Evolutionary conservation across 2,888 invertebrate species (phyloP).

Genomic region (Venusia cambrica): DNA sequence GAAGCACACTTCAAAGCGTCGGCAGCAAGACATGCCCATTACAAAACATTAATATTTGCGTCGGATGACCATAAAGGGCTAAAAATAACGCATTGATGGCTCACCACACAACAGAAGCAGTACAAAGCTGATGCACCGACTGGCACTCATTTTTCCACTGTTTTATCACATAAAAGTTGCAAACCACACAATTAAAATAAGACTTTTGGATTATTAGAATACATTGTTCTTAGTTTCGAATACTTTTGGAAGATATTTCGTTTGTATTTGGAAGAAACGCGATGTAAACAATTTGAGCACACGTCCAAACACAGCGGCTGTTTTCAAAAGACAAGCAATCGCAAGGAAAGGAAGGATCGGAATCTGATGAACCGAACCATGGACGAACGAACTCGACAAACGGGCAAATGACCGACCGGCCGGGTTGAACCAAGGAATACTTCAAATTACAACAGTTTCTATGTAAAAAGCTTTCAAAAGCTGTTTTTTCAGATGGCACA

Average conservation of each 20-base stretch:
- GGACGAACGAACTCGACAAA: neutral
- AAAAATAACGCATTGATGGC: conserved; percentile 52
- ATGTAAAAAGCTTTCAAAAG: conserved; percentile 42
- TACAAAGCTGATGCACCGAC: conserved; percentile 39
- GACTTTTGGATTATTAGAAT: conserved; percentile 24
- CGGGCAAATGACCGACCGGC: conserved; percentile 29
- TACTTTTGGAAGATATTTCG: conserved; percentile 41
- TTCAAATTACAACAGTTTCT: conserved; percentile 11
- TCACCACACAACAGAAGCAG: conserved; percentile 67
- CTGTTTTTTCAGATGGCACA: conserved; percentile 28
- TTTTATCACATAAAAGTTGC: conserved; percentile 43
- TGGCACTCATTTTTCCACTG: conserved; percentile 59
- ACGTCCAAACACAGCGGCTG: conserved; percentile 37
- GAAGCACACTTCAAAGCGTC: conserved; percentile 38
- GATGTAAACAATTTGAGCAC: conserved; percentile 41
- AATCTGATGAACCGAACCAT: conserved; percentile 10
- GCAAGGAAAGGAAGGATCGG: too few species aligned
- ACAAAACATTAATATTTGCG: conserved; percentile 61
- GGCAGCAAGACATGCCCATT: conserved; percentile 41
- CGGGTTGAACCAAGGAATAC: conserved; percentile 21
- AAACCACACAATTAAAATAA: conserved; percentile 24
- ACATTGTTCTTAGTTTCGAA: conserved; percentile 47
- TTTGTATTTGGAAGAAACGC: conserved; percentile 38
- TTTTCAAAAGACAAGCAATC: conserved; percentile 42
- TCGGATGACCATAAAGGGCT: conserved; percentile 54